Base-by-base conservation (phyloP, 2,888 invertebrate genomes). In the Zootermopsis nevadensis region DNA sequence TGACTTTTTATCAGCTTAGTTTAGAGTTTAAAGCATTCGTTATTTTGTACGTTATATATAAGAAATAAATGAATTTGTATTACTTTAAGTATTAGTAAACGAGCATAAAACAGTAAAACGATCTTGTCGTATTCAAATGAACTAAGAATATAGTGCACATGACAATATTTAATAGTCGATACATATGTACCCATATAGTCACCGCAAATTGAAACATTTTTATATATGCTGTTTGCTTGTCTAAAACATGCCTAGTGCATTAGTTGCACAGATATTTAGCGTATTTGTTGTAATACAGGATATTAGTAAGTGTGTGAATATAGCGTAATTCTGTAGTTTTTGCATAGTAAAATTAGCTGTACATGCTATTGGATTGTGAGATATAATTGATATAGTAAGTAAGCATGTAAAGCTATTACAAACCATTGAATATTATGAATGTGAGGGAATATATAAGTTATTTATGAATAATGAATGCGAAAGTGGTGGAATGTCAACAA, bases 111-210 rank as follows among this genome's bases (percentile, higher is more conserved):
- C 24, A 33, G 35, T 72, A 33, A n/a, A 24, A 74, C 19, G 24
- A 8, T 1, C 24, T 76, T 76, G 27, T 27, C 4, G n/a, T 42
- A 42, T 1, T 7, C 42, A n/a, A 42, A 24, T 12, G n/a, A 42
- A n/a, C 3, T 77, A 30, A 79, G 0, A 77, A 60, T 38, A 67
- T 83, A 83, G 82, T 83, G 82, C 82, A 77, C 77, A 83, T 42
- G 82, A 83, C 82, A 83, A 83, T 83, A 83, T 83, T 69, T 30
- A 67, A 48, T 77, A 77, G 60, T 31, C 60, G 30, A 80, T 55
- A 48, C 31, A 48, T 80, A 80, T 80, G 27, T 80, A 69, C 60
- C 80, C 80, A 80, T 15, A 79, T 76, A 66, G 15, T 42, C 38
- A 33, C 35, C 10, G 22, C 22, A 30, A 42, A 76, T 3, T 38